phyloP scores from a whole-genome alignment of 2,797 vertebrate genomes.

The Miichthys miiuy region DNA sequence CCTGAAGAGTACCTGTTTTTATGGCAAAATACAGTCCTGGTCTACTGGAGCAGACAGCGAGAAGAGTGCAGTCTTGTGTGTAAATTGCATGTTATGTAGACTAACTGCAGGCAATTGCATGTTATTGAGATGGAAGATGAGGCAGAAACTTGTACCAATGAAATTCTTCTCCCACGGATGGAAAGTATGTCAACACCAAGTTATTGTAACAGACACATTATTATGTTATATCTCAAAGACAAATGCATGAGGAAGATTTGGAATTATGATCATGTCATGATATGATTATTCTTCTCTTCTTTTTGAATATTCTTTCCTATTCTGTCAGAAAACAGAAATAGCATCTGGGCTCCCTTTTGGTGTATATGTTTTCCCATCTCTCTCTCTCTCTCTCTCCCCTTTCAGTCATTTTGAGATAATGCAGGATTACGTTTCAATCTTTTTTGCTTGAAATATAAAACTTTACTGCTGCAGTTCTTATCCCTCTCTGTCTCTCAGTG shows the following conservation, averaged over 20 bases:
- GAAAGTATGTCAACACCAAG: slow-evolving; percentile 64
- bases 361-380: slow-evolving; percentile 40
- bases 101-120: slow-evolving; percentile 81
- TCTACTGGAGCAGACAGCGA: slow-evolving; percentile 56
- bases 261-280: slow-evolving; percentile 64
- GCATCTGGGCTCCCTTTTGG: slow-evolving; percentile 61
- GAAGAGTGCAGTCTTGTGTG: slow-evolving; percentile 71
- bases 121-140: slow-evolving; percentile 74
- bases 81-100: slow-evolving; percentile 81
- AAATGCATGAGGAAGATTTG: slow-evolving; percentile 49
- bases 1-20: slow-evolving; percentile 76
- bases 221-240: slow-evolving; percentile 45
- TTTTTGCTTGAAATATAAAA: slow-evolving; percentile 79
- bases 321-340: slow-evolving; percentile 66
- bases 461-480: slow-evolving; percentile 70
- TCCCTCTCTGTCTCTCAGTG: slow-evolving; percentile 62
- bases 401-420: slow-evolving; percentile 72
- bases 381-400: slow-evolving; percentile 31
- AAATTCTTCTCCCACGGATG: slow-evolving; percentile 50
- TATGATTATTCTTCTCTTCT: slow-evolving; percentile 54
- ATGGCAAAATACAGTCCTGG: slow-evolving; percentile 62
- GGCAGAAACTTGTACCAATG: slow-evolving; percentile 67
- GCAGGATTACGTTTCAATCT: slow-evolving; percentile 75
- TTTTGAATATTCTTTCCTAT: slow-evolving; percentile 52
- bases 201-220: slow-evolving; percentile 54